Evolutionary conservation across 2,888 invertebrate genomes (phyloP).

Genomic region (Synanthedon vespiformis): DNA sequence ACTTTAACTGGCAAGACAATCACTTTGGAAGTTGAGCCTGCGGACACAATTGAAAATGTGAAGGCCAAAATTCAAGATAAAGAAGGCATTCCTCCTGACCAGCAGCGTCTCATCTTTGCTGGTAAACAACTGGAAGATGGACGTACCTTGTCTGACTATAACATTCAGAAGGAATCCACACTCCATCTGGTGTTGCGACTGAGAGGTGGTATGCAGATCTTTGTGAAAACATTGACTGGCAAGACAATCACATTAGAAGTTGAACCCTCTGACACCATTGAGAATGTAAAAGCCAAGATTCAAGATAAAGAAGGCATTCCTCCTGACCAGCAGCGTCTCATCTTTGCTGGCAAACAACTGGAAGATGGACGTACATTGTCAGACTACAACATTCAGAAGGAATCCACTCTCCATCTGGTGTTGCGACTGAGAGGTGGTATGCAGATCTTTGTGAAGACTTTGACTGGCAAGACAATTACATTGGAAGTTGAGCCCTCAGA

Average conservation of each 20-base stretch:
- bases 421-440: slow-evolving; percentile 10
- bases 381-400: slow-evolving; percentile 12
- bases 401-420: slow-evolving; percentile 10
- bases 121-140: slow-evolving; percentile 16
- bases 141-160: slow-evolving; percentile 15
- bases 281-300: slow-evolving; percentile 12
- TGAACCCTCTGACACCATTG: slow-evolving; percentile 11
- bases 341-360: slow-evolving; percentile 11
- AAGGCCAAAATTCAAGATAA: slow-evolving; percentile 16
- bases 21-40: slow-evolving; percentile 11
- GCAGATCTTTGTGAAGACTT: slow-evolving; percentile 11
- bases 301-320: slow-evolving; percentile 13
- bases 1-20: slow-evolving; percentile 13
- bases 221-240: slow-evolving; percentile 11
- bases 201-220: slow-evolving; percentile 13
- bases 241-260: slow-evolving; percentile 13
- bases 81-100: slow-evolving; percentile 17
- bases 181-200: slow-evolving; percentile 11
- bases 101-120: slow-evolving; percentile 14
- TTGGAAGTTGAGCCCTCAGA: slow-evolving; percentile 9
- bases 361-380: slow-evolving; percentile 12
- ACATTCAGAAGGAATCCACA: slow-evolving; percentile 15
- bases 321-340: slow-evolving; percentile 11
- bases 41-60: slow-evolving; percentile 13
- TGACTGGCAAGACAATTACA: slow-evolving; percentile 11